Conservation (phyloP, 2,113 vertebrate genomes). For the Columba livia region DNA sequence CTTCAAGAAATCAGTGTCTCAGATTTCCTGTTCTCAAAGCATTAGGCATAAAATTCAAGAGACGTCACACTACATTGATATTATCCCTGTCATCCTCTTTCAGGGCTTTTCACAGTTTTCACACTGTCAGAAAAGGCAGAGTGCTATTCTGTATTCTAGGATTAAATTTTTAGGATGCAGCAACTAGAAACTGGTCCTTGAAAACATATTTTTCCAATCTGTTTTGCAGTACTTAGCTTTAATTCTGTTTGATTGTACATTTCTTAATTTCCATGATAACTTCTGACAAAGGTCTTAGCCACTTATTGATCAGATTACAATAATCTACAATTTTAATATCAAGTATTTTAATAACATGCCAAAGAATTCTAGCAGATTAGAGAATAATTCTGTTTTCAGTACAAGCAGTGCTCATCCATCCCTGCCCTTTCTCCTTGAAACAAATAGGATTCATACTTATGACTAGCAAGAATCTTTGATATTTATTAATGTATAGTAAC, state of each 20-base stretch:
- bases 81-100: neutral
- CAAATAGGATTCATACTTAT: neutral
- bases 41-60: neutral
- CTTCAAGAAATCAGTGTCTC: neutral
- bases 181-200: neutral
- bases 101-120: neutral
- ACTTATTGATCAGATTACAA: neutral
- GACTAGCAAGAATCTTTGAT: neutral
- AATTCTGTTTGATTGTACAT: neutral
- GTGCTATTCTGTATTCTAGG: neutral
- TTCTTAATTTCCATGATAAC: neutral
- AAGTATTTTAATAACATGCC: accelerated
- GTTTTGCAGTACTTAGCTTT: neutral
- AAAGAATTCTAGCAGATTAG: neutral
- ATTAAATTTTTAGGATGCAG: neutral
- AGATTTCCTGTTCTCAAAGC: neutral
- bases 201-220: neutral
- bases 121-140: neutral
- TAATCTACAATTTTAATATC: neutral
- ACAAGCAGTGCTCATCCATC: neutral
- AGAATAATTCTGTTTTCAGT: neutral
- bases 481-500: neutral
- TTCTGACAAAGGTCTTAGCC: neutral
- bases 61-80: neutral
- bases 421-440: neutral